Base-by-base conservation (phyloP, 2,888 invertebrate genomes). In the Gerris lacustris region DNA sequence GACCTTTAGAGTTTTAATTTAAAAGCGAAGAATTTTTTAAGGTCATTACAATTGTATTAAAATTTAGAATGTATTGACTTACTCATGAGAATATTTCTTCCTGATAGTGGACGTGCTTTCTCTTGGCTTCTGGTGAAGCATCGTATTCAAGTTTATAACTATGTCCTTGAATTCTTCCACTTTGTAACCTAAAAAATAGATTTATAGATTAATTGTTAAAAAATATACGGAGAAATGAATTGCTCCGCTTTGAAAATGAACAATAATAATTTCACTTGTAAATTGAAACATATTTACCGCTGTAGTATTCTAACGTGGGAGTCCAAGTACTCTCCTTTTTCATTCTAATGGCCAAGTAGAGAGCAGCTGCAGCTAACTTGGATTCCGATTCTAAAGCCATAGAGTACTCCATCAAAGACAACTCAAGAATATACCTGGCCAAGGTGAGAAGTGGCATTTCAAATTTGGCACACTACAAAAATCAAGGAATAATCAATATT, bases 41-140 rank as follows among this genome's bases (percentile, higher is more conserved):
- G n/a, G n/a, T n/a, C n/a, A n/a, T n/a, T n/a, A n/a, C n/a, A n/a
- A n/a, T n/a, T n/a, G n/a, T n/a, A n/a, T n/a, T n/a, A n/a, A n/a
- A n/a, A n/a, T n/a, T n/a, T n/a, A n/a, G n/a, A n/a, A n/a, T n/a
- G n/a, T 31, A 31, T 11, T 11, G 5, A 82, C 84, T 83, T 81
- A 87, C 87, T 88, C 88, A 82, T 97, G 96, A 5, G 94, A 93
- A 80, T 97, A 97, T 83, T 97, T 97, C 81, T 90, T 92, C 75
- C 89, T 84, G 70, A 96, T 90, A 45, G 96, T 95, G 82, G 88
- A 88, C 76, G 94, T 84, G 72, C 90, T 87, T 47, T 88, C 86
- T 78, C 88, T 88, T n/a, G 88, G 88, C 77, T 89, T 90, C 77
- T 87, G 86, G 78, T 89, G 88, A 2, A 96, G 82, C 72, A 88